Percentiles rank a stretch among this genome's conserved stretches.
Conservation (phyloP, 2,888 invertebrate species). For the Cenopis cana region DNA sequence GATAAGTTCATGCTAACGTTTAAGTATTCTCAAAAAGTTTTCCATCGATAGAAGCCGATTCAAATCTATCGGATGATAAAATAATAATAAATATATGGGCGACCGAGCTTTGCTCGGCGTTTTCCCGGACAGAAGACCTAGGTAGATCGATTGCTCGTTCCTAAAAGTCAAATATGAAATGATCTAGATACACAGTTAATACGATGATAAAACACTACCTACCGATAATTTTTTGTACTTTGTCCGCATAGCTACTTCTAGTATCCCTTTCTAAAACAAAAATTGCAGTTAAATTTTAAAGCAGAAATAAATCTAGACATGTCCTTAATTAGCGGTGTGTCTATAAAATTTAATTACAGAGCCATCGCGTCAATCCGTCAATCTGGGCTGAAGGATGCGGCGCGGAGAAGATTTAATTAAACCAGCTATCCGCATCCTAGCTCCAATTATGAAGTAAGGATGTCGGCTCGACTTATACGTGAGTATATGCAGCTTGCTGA, state of each 20-base stretch:
- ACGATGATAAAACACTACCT: no score
- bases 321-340: constrained; percentile 15
- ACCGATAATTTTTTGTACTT: background rate
- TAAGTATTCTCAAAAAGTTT: no score
- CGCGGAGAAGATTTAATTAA: constrained; percentile 31
- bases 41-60: no score
- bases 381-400: constrained; percentile 23
- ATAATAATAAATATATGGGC: no score
- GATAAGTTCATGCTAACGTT: no score
- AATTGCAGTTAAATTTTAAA: background rate
- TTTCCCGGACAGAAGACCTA: no score
- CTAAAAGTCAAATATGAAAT: no score
- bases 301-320: background rate
- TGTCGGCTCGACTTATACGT: constrained; percentile 12
- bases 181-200: no score
- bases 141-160: no score
- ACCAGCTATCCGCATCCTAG: constrained; percentile 22
- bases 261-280: background rate
- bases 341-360: constrained; percentile 28
- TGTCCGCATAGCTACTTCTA: background rate
- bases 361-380: constrained; percentile 24
- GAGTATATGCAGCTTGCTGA: constrained; percentile 5
- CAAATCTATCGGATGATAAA: no score
- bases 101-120: no score
- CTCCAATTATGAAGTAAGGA: constrained; percentile 24